Evolutionary conservation across 2,113 vertebrate species (phyloP).

Genomic region (Sialia sialis): DNA sequence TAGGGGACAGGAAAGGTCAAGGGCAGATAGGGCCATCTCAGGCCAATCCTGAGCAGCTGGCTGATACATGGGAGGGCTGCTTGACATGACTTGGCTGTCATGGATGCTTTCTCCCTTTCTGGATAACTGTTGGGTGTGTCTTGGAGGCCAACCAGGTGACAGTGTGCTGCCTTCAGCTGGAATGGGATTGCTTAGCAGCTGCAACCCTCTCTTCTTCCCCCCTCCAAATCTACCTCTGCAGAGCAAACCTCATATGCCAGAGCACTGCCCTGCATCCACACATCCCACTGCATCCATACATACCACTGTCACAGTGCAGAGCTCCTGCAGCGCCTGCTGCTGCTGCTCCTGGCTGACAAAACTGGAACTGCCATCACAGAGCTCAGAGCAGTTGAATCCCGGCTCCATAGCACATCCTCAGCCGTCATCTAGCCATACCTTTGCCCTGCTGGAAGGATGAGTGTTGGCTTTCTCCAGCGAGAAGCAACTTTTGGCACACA

Average conservation of each 20-base stretch:
- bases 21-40: background rate
- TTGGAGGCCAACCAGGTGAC: background rate
- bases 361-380: conserved; percentile 75
- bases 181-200: background rate
- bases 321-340: conserved; percentile 73
- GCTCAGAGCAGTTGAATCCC: conserved; percentile 87
- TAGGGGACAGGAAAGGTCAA: background rate
- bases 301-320: conserved; percentile 84
- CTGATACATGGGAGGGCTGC: background rate
- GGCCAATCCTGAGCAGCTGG: background rate
- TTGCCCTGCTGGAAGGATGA: background rate
- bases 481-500: background rate
- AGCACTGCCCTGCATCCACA: background rate
- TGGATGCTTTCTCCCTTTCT: background rate
- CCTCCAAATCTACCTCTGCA: background rate
- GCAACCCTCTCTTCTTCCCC: background rate
- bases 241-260: background rate
- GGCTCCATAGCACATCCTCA: conserved; percentile 80
- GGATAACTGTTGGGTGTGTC: background rate
- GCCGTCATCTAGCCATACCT: conserved; percentile 4
- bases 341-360: conserved; percentile 70
- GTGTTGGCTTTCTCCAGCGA: background rate
- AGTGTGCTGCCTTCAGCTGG: background rate
- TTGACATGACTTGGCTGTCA: background rate
- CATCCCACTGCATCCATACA: background rate